phyloP scores from a whole-genome alignment of 2,888 invertebrate genomes.

The Mesochorus sp. region DNA sequence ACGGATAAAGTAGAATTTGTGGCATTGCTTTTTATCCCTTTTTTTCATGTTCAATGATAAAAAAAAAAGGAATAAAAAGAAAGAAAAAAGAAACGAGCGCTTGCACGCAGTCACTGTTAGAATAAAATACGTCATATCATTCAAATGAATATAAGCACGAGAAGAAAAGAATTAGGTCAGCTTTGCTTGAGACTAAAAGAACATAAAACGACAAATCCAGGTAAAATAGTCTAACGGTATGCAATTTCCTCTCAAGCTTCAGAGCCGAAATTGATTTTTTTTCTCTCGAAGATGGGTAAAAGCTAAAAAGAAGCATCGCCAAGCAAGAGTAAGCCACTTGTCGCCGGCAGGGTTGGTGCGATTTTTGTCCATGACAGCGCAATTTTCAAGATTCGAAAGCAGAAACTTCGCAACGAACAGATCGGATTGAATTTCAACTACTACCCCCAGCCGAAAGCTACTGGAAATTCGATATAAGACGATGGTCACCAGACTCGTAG shows the following conservation, averaged over 20 bases:
- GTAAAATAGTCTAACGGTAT: slow-evolving; percentile 59
- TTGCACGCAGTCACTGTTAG: background rate
- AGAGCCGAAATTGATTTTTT: slow-evolving; percentile 1
- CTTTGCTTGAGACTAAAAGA: slow-evolving; percentile 18
- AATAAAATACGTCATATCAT: slow-evolving; percentile 29
- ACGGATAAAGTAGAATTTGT: slow-evolving; percentile 38
- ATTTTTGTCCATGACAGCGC: slow-evolving; percentile 69
- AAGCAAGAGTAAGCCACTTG: slow-evolving; percentile 50
- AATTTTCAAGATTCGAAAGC: slow-evolving; percentile 65
- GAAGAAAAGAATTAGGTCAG: slow-evolving; percentile 8
- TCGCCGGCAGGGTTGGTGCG: slow-evolving; percentile 52
- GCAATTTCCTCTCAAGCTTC: slow-evolving; percentile 59
- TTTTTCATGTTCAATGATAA: background rate
- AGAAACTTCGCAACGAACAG: slow-evolving; percentile 48
- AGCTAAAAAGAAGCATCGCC: slow-evolving; percentile 56
- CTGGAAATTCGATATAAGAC: slow-evolving; percentile 46
- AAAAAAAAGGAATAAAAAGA: slow-evolving; percentile 5
- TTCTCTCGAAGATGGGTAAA: slow-evolving; percentile 26
- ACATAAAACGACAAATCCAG: slow-evolving; percentile 55
- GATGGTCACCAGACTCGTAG: slow-evolving; percentile 34
- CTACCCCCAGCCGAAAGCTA: slow-evolving; percentile 32
- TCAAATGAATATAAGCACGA: background rate
- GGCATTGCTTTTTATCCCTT: background rate
- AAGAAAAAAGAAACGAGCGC: too few relatives aligned
- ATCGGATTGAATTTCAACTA: slow-evolving; percentile 59